phyloP scores from a whole-genome alignment of 2,797 vertebrate genomes.

The Paguma larvata region DNA sequence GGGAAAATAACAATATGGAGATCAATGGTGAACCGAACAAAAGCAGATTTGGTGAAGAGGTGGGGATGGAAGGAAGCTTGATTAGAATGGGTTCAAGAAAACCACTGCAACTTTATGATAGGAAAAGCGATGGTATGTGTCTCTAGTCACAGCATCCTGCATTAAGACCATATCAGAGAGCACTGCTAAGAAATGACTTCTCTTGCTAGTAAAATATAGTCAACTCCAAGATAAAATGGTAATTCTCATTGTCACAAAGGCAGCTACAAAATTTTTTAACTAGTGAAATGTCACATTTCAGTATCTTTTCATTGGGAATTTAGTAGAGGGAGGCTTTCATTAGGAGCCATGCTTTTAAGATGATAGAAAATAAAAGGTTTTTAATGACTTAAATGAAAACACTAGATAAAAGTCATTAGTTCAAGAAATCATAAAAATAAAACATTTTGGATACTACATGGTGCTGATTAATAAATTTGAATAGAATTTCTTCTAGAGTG shows the following conservation, averaged over 20 bases:
- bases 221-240: not conserved
- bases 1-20: not conserved
- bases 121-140: not conserved
- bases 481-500: not conserved
- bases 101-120: not conserved
- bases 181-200: not conserved
- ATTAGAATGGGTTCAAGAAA: not conserved
- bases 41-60: not conserved
- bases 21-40: not conserved
- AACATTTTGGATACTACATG: not conserved
- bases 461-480: not conserved
- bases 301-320: not conserved
- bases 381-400: constrained; percentile 2
- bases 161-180: not conserved
- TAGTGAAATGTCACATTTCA: not conserved
- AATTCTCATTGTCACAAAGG: not conserved
- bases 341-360: not conserved
- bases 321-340: not conserved
- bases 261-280: not conserved
- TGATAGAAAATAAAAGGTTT: not conserved
- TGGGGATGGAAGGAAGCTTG: not conserved
- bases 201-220: not conserved
- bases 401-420: not conserved
- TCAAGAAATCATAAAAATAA: not conserved
- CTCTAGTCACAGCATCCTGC: not conserved